Percentiles rank a stretch among this genome's conserved stretches.
Evolutionary conservation across 2,797 vertebrate genomes (phyloP).

Genomic region (Coccyzus lansbergi): DNA sequence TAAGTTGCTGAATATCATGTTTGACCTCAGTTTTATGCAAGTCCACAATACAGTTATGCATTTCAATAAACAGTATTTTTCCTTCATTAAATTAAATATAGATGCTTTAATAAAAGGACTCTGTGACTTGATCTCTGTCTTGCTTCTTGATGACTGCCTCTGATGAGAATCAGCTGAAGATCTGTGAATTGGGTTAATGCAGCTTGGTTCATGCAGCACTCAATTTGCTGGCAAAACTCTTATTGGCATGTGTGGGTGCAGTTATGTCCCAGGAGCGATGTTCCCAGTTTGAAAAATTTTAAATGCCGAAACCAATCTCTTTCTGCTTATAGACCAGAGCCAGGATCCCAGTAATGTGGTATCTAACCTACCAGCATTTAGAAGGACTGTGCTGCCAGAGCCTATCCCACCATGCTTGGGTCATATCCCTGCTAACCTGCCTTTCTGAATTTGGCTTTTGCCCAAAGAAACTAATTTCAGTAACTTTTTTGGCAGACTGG

Average conservation of each 20-base stretch:
- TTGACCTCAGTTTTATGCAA: background rate
- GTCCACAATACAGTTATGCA: accelerated
- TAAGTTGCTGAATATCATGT: background rate
- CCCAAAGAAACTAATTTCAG: background rate
- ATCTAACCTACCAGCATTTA: background rate
- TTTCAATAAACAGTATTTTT: background rate
- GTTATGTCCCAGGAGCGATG: background rate
- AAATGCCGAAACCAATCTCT: background rate
- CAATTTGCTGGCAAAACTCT: background rate
- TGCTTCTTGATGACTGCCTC: background rate
- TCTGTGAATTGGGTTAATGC: background rate
- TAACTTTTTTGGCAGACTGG: background rate
- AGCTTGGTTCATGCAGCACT: background rate
- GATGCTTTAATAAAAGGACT: background rate
- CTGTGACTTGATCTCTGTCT: background rate
- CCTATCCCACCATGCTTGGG: background rate
- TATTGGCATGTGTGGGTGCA: background rate
- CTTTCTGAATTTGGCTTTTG: background rate
- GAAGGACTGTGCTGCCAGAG: background rate
- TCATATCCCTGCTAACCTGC: background rate
- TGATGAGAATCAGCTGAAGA: background rate
- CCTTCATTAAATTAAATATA: background rate
- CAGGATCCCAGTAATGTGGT: background rate
- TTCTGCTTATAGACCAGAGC: background rate
- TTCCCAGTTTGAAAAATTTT: background rate